phyloP scores from a whole-genome alignment of 1,140 invertebrate genomes.

The Ceratosolen fusciceps region DNA sequence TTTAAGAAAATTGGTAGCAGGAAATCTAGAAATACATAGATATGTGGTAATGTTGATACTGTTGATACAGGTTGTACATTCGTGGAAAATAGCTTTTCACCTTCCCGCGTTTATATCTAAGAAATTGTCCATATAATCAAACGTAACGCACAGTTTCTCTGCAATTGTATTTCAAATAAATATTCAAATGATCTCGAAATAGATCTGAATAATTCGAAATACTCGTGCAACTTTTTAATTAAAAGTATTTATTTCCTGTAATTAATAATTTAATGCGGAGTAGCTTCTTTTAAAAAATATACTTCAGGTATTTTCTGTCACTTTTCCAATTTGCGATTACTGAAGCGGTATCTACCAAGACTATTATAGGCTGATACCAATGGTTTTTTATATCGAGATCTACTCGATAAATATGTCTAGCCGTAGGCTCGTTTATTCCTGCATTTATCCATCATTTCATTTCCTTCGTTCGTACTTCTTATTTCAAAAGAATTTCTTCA shows the following conservation, averaged over 20 bases:
- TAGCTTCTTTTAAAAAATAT: background rate
- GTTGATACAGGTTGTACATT: too few relatives aligned
- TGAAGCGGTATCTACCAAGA: background rate
- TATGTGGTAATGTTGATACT: too few relatives aligned
- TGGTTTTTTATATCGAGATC: constrained; percentile 17
- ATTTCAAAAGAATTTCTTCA: background rate
- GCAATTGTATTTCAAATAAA: too few relatives aligned
- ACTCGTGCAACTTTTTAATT: too few relatives aligned
- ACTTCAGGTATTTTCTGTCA: background rate
- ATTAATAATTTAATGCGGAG: background rate
- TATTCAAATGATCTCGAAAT: too few relatives aligned
- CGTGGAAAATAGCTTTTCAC: too few relatives aligned
- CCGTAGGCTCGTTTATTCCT: constrained; percentile 10
- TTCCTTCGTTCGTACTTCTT: constrained; percentile 5
- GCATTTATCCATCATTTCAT: background rate
- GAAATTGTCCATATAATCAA: too few relatives aligned
- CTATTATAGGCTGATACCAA: constrained; percentile 26
- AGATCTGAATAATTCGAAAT: too few relatives aligned
- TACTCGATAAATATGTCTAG: constrained; percentile 2
- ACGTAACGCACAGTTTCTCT: too few relatives aligned
- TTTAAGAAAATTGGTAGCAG: too few relatives aligned
- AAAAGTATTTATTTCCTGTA: background rate
- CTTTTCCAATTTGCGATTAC: background rate
- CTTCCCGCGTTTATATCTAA: too few relatives aligned
- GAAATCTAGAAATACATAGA: too few relatives aligned